Evolutionary conservation across 37 sponge, comb jelly and placozoan species (phyloP).

Genomic region (Oopsacas minuta): DNA sequence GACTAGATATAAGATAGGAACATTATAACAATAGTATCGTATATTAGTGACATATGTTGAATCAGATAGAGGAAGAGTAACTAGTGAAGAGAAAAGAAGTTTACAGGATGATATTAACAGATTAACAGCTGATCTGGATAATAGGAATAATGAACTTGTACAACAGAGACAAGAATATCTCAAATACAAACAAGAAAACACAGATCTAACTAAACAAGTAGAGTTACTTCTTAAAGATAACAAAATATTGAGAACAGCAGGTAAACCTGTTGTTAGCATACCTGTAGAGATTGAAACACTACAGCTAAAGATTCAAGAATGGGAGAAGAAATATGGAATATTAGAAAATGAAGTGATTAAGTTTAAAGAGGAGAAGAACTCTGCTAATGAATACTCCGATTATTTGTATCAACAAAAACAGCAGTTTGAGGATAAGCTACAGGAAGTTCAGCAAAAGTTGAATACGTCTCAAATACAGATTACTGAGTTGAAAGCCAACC

Average conservation of each 20-base stretch:
- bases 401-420: background rate
- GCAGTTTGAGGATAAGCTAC: background rate
- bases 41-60: too few relatives aligned
- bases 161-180: background rate
- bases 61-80: too few relatives aligned
- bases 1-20: too few relatives aligned
- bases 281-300: background rate
- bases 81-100: background rate
- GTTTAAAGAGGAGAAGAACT: background rate
- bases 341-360: background rate
- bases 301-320: background rate
- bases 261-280: background rate
- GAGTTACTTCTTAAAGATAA: background rate
- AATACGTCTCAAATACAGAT: background rate
- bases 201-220: background rate
- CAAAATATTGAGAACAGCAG: background rate
- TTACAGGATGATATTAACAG: background rate
- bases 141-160: background rate
- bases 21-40: too few relatives aligned
- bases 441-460: background rate
- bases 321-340: background rate
- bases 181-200: background rate
- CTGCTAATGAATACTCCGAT: background rate
- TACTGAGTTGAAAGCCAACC: background rate
- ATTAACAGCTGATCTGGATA: background rate